Conservation (phyloP, 2,113 vertebrate species). For the Eurypyga helias region DNA sequence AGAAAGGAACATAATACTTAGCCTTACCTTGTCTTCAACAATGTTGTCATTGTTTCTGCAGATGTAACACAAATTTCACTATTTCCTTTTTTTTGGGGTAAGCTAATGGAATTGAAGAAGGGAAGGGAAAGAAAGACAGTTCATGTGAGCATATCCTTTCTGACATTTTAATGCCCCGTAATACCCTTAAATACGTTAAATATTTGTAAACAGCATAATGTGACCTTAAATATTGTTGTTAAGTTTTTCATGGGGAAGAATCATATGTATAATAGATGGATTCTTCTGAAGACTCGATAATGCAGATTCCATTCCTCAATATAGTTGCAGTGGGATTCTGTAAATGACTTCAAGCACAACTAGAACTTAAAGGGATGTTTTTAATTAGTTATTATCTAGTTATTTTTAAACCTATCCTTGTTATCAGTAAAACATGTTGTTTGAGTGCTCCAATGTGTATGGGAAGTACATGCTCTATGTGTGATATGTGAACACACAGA, state of each 20-base stretch:
- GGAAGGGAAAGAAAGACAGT: not conserved
- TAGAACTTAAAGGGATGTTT: not conserved
- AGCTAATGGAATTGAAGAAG: not conserved
- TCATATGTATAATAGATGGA: not conserved
- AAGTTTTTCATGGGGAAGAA: not conserved
- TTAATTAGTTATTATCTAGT: not conserved
- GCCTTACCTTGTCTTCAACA: not conserved
- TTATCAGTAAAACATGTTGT: not conserved
- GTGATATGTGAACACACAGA: not conserved
- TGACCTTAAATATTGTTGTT: not conserved
- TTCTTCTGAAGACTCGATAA: not conserved
- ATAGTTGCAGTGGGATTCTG: not conserved
- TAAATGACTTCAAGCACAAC: not conserved
- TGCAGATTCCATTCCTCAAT: not conserved
- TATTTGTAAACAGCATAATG: not conserved
- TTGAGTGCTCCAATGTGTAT: not conserved
- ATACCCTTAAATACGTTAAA: not conserved
- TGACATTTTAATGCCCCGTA: not conserved
- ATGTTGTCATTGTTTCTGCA: not conserved
- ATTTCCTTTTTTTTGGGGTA: not conserved
- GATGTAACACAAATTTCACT: not conserved
- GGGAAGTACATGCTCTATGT: not conserved
- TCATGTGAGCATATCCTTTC: not conserved
- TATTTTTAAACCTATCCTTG: not conserved
- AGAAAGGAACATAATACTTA: slow-evolving; percentile 1